Base-by-base conservation (phyloP, 2,113 vertebrate species). In the Burhinus bistriatus region DNA sequence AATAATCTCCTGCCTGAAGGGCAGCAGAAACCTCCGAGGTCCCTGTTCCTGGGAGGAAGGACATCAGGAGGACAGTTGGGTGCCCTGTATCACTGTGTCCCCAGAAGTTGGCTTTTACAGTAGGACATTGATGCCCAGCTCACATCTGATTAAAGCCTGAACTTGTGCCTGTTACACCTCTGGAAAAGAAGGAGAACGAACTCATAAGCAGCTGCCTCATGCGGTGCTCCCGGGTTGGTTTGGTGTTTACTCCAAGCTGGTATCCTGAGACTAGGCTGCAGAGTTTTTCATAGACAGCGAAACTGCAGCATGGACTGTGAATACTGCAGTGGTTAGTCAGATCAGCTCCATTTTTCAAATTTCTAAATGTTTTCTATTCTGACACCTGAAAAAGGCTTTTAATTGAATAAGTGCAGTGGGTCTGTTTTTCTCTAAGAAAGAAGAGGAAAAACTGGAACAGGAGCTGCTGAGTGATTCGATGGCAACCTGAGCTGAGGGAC, bases 141-240 rank as follows among this genome's bases (percentile, higher is more conserved):
- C 29, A 29, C 59, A 49, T 34, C 19, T 15, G 13, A 44, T 54
- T n/a, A 59, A 59, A 64, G 49, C 20, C 49, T 65, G 49, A 85
- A 64, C 20, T 44, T 36, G 7, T 42, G 25, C 42, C 47, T 91
- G 45, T 36, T 40, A 15, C 15, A 49, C 17, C 34, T 68, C 69
- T 52, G 19, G 49, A 77, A 76, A 57, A 58, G 36, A 9, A 79
- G 26, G 36, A 64, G 47, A 45, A 40, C 0, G 2, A 40, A 42
- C 23, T 21, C 32, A 27, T 1, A 17, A 59, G 14, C 15, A 38
- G 27, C 30, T 57, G 19, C 10, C 47, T 69, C 32, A 65, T 22
- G 40, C 0, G 1, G 30, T 40, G 38, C 52, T 55, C 5, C 1
- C 0, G 3, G 20, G 7, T 19, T 94, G 52, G 21, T 27, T 80